Conservation (phyloP, 2,113 vertebrate genomes). For the Falcunculus frontatus region DNA sequence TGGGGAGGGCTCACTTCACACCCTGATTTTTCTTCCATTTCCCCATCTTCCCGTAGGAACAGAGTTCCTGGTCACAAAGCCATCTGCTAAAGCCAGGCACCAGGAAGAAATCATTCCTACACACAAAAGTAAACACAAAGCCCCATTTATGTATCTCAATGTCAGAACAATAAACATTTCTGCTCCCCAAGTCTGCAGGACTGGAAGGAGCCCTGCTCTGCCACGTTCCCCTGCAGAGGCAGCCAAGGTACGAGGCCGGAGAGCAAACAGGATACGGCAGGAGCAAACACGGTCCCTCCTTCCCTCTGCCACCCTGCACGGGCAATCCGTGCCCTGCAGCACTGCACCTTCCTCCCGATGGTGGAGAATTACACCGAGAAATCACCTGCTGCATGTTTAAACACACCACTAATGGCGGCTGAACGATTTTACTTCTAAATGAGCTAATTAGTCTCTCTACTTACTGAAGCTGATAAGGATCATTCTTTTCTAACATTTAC, state of each 20-base stretch:
- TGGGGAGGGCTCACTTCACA: not conserved
- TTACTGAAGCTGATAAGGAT: not conserved
- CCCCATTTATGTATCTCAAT: fast-evolving
- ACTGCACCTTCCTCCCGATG: not conserved
- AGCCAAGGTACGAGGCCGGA: not conserved
- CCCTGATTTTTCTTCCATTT: not conserved
- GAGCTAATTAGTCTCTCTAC: not conserved
- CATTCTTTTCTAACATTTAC: not conserved
- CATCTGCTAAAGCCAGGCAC: not conserved
- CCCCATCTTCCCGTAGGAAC: not conserved
- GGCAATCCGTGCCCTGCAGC: not conserved
- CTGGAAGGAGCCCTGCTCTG: not conserved
- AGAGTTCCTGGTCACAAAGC: not conserved
- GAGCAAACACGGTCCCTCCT: not conserved
- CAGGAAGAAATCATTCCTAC: not conserved
- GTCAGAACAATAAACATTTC: not conserved
- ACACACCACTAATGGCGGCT: not conserved
- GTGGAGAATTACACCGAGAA: not conserved
- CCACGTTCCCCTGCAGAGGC: not conserved
- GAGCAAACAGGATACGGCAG: not conserved
- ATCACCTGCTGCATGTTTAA: not conserved
- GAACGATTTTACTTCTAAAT: not conserved
- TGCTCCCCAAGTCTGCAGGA: not conserved
- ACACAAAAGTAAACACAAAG: not conserved
- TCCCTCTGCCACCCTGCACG: not conserved